These are phyloP conservation scores for Anadara kagoshimensis DNA, from an alignment of 1,140 invertebrate species.

Conservation along the genomic window DNA sequence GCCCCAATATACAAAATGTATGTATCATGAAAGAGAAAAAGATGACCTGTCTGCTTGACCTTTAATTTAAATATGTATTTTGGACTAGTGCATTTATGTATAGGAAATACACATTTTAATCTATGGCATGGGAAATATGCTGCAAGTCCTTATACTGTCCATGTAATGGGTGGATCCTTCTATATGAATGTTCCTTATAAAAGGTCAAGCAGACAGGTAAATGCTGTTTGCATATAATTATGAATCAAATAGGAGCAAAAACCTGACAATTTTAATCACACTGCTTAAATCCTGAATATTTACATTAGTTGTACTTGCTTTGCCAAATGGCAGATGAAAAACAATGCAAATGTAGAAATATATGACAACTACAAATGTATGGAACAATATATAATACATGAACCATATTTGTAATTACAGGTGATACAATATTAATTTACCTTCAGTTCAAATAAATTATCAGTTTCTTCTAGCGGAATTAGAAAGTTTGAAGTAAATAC, in stretches of 20 bases:
- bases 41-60: no score
- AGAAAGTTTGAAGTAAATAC: slow-evolving; percentile 89
- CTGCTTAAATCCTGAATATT: neutral
- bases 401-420: neutral
- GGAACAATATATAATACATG: neutral
- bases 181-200: no score
- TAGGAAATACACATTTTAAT: no score
- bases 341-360: neutral
- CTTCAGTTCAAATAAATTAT: slow-evolving; percentile 87
- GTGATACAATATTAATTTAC: slow-evolving; percentile 59
- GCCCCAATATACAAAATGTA: neutral
- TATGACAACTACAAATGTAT: neutral
- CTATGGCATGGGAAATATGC: no score
- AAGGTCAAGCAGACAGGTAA: no score
- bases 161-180: no score
- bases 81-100: no score
- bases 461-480: slow-evolving; percentile 86
- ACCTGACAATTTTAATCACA: neutral
- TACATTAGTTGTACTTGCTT: neutral
- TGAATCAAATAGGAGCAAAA: no score
- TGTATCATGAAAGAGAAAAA: no score
- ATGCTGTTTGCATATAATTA: no score
- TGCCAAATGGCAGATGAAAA: neutral
- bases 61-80: no score
- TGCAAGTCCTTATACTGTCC: no score